A percentile compares a stretch with the other conserved stretches of the same genome.
These are phyloP conservation scores for Oreochromis spilurus DNA, from an alignment of 2,113 vertebrate genomes.

Conservation along the genomic window DNA sequence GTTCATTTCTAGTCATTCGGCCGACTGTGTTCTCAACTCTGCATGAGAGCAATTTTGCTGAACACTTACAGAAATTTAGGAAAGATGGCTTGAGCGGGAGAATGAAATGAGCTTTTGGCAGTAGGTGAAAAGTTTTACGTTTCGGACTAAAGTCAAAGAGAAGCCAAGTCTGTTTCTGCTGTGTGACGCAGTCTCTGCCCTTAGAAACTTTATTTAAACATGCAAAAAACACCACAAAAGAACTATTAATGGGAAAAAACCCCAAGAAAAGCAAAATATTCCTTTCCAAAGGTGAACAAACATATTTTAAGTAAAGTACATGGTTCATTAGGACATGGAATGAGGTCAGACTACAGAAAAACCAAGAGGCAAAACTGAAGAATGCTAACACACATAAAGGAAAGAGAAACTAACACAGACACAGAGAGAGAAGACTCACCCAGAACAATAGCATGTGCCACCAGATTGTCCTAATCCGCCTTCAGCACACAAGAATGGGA, in stretches of 20 bases:
- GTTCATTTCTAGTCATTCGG: background rate
- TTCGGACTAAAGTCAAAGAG: background rate
- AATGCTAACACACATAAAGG: background rate
- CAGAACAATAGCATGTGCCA: rapidly evolving
- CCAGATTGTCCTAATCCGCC: background rate
- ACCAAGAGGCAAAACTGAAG: background rate
- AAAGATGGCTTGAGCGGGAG: background rate
- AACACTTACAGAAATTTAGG: background rate
- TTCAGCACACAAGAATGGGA: background rate
- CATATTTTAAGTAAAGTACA: background rate
- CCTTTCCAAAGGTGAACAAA: background rate
- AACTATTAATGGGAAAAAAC: background rate
- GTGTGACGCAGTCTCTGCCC: background rate
- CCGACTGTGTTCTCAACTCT: background rate
- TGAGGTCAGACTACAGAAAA: background rate
- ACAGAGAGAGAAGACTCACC: background rate
- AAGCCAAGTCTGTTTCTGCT: background rate
- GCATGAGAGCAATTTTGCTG: background rate
- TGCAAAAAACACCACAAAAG: background rate
- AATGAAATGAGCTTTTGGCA: background rate
- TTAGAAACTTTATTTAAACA: background rate
- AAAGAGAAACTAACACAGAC: background rate
- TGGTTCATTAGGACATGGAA: background rate
- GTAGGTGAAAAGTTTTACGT: background rate
- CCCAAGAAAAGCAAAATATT: background rate